Base-by-base conservation (phyloP, 2,113 vertebrate genomes). In the Diadophis punctatus region DNA sequence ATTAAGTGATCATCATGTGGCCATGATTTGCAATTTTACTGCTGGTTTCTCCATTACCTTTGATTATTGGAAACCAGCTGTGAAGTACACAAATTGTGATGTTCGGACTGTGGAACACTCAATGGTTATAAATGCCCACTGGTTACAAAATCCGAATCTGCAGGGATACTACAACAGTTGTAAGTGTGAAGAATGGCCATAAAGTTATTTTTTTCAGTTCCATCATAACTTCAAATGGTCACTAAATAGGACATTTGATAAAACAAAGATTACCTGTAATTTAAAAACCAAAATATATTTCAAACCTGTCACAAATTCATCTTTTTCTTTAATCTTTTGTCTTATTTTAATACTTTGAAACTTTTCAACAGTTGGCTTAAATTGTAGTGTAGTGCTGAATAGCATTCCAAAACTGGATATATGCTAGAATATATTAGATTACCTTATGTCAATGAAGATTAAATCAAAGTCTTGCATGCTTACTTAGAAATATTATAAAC, bases 341-440 rank as follows among this genome's bases (percentile, higher is more conserved):
- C 55, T 91, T 1, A 1, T 3, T 43, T 90, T 10, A 86, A 49
- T 60, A 92, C 18, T 93, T 68, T 90, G 48, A 94, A 14, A 60
- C 85, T 94, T 84, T 87, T 74, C 22, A 27, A 5, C 53, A 56
- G 23, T 30, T 55, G 91, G 52, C 89, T 93, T 88, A 93, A 88
- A 90, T 2, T 55, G 49, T 49, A 92, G 86, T 52, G 20, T 93
- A 16, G 8, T 39, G 86, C 58, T 0, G 92, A 30, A 90, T 4
- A 94, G 90, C 92, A 49, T 87, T 27, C 68, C 86, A 96, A 91
- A 84, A 68, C 53, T 94, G 92, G 11, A 39, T 52, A 89, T 80
- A 46, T 39, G 14, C 74, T 48, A 93, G 48, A 93, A 93, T 0
- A 8, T 80, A 0, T 18, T 22, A 58, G 22, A 39, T 34, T 90